phyloP scores from a whole-genome alignment of 2,797 vertebrate genomes.

The Neostethus bicornis region DNA sequence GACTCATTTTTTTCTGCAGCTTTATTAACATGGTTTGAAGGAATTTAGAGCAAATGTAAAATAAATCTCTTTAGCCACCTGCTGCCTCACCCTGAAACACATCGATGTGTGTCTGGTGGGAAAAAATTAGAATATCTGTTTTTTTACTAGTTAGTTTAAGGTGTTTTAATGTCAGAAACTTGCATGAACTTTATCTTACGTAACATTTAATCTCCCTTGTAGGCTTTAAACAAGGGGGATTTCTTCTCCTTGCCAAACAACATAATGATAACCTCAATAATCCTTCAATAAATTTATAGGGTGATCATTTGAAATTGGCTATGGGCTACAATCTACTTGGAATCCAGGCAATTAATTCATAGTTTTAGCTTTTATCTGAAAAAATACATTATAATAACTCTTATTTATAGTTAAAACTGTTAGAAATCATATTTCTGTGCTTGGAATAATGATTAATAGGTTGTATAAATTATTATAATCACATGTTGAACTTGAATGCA shows the following conservation, averaged over 20 bases:
- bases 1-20: neutral
- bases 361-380: too few species aligned
- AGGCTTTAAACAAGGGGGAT: constrained; percentile 15
- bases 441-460: too few species aligned
- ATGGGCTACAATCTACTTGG: too few species aligned
- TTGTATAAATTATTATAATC: too few species aligned
- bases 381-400: too few species aligned
- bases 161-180: neutral
- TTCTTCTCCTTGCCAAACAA: constrained; percentile 1
- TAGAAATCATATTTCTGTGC: too few species aligned
- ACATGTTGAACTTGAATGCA: too few species aligned
- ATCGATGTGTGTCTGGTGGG: neutral
- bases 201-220: neutral
- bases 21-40: neutral
- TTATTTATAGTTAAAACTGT: too few species aligned
- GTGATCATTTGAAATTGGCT: neutral
- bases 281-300: neutral
- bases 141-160: neutral
- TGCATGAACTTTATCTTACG: neutral
- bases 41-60: neutral
- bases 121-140: neutral
- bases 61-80: neutral
- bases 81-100: neutral
- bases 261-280: neutral
- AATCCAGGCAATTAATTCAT: too few species aligned